phyloP scores from a whole-genome alignment of 2,797 vertebrate species.

The Heterohyrax brucei region DNA sequence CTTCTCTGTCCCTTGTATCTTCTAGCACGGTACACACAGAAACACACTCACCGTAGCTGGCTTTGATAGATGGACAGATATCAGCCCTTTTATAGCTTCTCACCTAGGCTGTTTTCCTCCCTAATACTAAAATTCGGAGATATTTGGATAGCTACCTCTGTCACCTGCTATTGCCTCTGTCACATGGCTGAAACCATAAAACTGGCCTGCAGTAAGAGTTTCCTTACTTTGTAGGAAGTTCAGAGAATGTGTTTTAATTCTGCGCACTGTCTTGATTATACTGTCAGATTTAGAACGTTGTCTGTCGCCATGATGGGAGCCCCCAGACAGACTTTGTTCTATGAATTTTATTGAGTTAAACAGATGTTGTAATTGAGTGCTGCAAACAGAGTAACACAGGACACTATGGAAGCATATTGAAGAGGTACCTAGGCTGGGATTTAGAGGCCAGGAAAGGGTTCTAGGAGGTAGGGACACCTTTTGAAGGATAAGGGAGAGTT shows the following conservation, averaged over 20 bases:
- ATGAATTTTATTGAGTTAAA: neutral
- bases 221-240: neutral
- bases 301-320: neutral
- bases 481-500: neutral
- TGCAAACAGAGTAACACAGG: neutral
- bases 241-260: neutral
- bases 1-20: neutral
- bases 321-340: neutral
- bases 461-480: neutral
- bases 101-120: neutral
- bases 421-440: neutral
- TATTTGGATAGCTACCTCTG: neutral
- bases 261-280: constrained; percentile 12
- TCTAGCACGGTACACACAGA: neutral
- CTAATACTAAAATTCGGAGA: neutral
- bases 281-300: neutral
- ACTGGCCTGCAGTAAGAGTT: neutral
- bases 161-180: neutral
- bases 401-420: neutral
- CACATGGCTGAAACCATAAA: neutral
- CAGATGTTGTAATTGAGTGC: neutral
- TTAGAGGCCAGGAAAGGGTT: neutral
- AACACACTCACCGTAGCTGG: neutral
- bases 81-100: neutral
- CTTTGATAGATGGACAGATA: neutral